Evolutionary conservation across 2,888 invertebrate species (phyloP), one percentile per base, ranked within the genome.

Genomic region (Serripes groenlandicus): DNA sequence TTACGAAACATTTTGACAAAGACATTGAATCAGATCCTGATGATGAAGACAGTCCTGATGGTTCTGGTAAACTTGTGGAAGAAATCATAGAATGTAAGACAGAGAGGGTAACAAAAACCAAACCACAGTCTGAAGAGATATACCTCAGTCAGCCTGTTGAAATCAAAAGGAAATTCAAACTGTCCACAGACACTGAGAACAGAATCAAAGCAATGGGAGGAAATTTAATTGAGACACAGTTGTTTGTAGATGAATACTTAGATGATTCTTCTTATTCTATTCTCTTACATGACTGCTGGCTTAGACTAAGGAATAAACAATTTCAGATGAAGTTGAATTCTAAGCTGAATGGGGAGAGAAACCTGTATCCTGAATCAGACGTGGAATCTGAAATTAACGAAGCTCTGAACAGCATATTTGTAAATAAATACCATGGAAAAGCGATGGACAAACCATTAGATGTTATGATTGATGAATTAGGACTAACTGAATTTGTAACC

Each of bases 221-320:
- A n/a, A 76, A 62, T n/a, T 80, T 92, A 23, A 37, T 88, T 34
- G 81, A 85, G 30, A 89, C 91, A 49, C 83, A 87, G 42, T 71
- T 75, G 34, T 91, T 91, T 69, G 69, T 86, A 18, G 93, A 92
- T 81, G 79, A 87, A n/a, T 93, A 93, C 83, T 91, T 88, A 71
- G 93, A 93, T 83, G 89, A 90, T 64, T 60, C 72, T 32, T 82
- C 82, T 37, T 92, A 91, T 83, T 78, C 86, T 18, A 83, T 93
- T 54, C 92, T 91, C 26, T 73, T 92, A 54, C 71, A 83, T 64
- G 91, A 93, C 81, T 87, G 89, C 78, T 93, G 93, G 93, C 73
- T 93, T 15, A 83, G 93, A 64, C 74, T 87, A 54, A 88, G 92
- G 58, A 91, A 92, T 77, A 81, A 82, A 49, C 73, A 73, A 18